Evolutionary conservation across 2,113 vertebrate species (phyloP).

Genomic region (Coregonus clupeaformis): DNA sequence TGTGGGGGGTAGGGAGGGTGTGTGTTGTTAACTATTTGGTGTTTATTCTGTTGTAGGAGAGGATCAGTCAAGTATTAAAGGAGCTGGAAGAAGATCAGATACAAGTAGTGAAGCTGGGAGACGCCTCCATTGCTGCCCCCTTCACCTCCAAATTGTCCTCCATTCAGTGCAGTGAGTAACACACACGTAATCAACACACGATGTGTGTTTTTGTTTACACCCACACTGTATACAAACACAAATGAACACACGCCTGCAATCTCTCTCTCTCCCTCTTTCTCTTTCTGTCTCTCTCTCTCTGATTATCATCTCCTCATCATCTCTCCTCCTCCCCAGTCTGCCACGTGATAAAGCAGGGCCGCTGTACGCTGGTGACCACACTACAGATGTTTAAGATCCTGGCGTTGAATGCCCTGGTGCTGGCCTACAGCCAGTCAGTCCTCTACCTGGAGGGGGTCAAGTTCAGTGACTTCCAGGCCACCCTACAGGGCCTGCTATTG

Average conservation of each 20-base stretch:
- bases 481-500: slow-evolving; percentile 90
- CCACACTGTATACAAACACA: neutral
- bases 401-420: slow-evolving; percentile 90
- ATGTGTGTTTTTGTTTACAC: neutral
- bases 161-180: slow-evolving; percentile 92
- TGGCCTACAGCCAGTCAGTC: slow-evolving; percentile 97
- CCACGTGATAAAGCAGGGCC: slow-evolving; percentile 97
- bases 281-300: no score
- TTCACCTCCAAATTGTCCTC: slow-evolving; percentile 98
- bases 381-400: slow-evolving; percentile 99
- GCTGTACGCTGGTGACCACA: slow-evolving; percentile 93
- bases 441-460: slow-evolving; percentile 96
- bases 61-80: slow-evolving; percentile 90
- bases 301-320: slow-evolving; percentile 12
- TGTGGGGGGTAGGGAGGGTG: slow-evolving; percentile 52
- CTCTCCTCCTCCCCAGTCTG: slow-evolving; percentile 77
- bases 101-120: slow-evolving; percentile 92
- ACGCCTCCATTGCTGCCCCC: slow-evolving; percentile 95
- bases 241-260: neutral
- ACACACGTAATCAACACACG: neutral
- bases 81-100: slow-evolving; percentile 93
- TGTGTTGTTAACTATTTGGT: neutral
- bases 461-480: slow-evolving; percentile 97
- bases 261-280: neutral
- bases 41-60: slow-evolving; percentile 73